phyloP scores from a whole-genome alignment of 2,113 vertebrate genomes.

The Pungitius pungitius region DNA sequence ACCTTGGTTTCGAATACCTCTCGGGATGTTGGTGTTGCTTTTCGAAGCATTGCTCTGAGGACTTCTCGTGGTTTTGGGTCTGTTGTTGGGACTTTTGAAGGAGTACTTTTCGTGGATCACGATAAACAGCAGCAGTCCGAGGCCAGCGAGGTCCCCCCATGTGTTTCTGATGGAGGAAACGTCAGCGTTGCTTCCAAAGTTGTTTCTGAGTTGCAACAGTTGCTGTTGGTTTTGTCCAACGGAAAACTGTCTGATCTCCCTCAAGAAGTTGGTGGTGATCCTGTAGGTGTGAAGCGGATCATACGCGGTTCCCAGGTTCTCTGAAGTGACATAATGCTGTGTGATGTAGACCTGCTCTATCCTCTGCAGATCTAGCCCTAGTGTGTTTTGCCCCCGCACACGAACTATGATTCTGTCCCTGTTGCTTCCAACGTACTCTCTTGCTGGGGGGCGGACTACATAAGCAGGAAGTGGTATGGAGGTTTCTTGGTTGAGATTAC shows the following conservation, averaged over 20 bases:
- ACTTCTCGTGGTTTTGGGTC: not conserved
- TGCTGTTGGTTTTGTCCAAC: not conserved
- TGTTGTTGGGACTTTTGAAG: not conserved
- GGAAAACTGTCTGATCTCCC: constrained; percentile 59
- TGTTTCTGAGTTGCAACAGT: constrained; percentile 41
- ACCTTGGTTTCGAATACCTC: not conserved
- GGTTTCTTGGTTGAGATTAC: constrained; percentile 40
- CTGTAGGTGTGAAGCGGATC: constrained; percentile 63
- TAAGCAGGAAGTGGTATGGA: constrained; percentile 46
- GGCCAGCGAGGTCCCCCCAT: constrained; percentile 54
- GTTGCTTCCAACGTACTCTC: constrained; percentile 37
- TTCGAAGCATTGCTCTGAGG: not conserved
- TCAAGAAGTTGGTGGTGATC: constrained; percentile 51
- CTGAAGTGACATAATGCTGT: constrained; percentile 57
- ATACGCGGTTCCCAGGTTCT: constrained; percentile 46
- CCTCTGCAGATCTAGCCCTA: not conserved
- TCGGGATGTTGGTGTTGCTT: constrained; percentile 4
- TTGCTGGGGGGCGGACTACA: not conserved
- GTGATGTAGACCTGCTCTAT: constrained; percentile 67
- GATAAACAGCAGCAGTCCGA: constrained; percentile 67
- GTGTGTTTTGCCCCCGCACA: constrained; percentile 29
- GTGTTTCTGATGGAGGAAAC: constrained; percentile 24
- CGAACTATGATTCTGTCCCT: constrained; percentile 67
- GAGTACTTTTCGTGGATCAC: constrained; percentile 49
- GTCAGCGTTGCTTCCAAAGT: constrained; percentile 28